Base-by-base conservation (phyloP, 2,888 invertebrate genomes). In the Caenorhabditis drosophilae region DNA sequence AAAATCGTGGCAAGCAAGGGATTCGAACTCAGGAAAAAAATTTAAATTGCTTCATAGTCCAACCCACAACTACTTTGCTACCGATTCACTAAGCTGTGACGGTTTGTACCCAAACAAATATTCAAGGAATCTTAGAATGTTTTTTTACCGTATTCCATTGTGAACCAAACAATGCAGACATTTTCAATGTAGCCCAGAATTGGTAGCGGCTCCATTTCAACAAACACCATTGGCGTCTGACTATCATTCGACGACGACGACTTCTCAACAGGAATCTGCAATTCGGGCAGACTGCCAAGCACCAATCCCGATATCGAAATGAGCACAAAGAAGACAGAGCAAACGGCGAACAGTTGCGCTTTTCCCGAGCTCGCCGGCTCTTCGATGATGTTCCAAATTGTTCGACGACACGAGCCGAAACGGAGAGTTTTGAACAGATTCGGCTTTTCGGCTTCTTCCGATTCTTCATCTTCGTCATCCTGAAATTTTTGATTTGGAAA, bases 111-210 rank as follows among this genome's bases (percentile, higher is more conserved):
- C n/a, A n/a, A n/a, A n/a, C n/a, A n/a, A n/a, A n/a, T n/a, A n/a
- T n/a, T n/a, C n/a, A n/a, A n/a, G n/a, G n/a, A n/a, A n/a, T n/a
- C n/a, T n/a, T n/a, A n/a, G n/a, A n/a, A 40, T 20, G 15, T 26
- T 20, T 11, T 46, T 16, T 1, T 53, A 54, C 70, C 52, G 54
- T 79, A 80, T 47, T 80, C 80, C 41, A 75, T 55, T 1, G 75
- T 63, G 57, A 80, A 80, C 80, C 80, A 80, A 11, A 76, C 71
- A 22, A 80, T 79, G 54, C 80, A 80, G 16, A 74, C 68, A 49
- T 78, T 74, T 64, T 80, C 80, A 11, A 80, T 52, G 34, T 72
- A 62, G 36, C 61, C 63, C 15, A 78, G 52, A 12, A 69, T 49
- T 18, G 78, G 78, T 49, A 76, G 67, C 9, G 78, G 79, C 46